phyloP scores from a whole-genome alignment of 2,113 vertebrate species.

The Acanthisitta chloris region DNA sequence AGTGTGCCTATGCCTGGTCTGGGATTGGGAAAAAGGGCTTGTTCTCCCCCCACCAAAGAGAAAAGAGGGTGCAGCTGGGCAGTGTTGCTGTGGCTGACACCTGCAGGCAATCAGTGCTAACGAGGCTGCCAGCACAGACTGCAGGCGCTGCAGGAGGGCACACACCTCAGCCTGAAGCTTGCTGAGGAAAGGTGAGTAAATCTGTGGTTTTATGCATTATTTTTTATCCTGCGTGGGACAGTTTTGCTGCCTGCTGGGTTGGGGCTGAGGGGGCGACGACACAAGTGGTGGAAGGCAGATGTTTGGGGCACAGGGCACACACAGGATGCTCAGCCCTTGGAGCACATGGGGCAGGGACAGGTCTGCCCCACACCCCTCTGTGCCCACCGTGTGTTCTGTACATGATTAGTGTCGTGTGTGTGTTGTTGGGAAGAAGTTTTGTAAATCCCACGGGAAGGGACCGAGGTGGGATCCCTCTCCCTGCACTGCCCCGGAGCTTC shows the following conservation, averaged over 20 bases:
- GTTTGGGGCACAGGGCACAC: too few relatives aligned
- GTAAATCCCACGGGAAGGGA: neutral
- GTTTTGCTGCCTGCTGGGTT: neutral
- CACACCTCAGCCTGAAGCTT: neutral
- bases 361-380: too few relatives aligned
- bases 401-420: fast-evolving
- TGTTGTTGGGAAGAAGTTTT: neutral
- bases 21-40: neutral
- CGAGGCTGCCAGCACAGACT: fast-evolving
- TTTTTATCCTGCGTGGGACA: fast-evolving
- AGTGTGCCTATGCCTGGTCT: fast-evolving
- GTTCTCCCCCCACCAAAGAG: fast-evolving
- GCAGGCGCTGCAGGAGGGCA: fast-evolving
- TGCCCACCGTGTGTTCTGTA: too few relatives aligned
- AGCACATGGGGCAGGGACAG: too few relatives aligned
- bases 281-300: too few relatives aligned
- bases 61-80: neutral
- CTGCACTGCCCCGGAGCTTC: neutral
- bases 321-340: too few relatives aligned
- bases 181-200: neutral
- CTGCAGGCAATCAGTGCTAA: neutral
- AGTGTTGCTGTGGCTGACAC: neutral
- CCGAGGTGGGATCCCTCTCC: too few relatives aligned
- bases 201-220: fast-evolving
- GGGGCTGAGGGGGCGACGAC: neutral